Evolutionary conservation across 2,113 vertebrate species (phyloP), one percentile per base, ranked within the genome.

Genomic region (Hippocampus zosterae): DNA sequence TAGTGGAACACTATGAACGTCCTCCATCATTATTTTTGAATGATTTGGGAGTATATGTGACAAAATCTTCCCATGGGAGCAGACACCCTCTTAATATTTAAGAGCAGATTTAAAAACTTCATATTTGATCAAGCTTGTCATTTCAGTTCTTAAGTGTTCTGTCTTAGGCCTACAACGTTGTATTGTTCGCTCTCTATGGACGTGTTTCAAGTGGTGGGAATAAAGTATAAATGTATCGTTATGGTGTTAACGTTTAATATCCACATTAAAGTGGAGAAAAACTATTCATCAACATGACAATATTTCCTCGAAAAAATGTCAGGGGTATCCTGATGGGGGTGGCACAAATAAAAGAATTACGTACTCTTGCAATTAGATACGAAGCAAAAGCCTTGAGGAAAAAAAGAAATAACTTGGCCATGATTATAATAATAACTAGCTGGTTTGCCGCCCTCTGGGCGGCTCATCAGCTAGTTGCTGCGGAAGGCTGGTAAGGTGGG

Each of bases 21-120:
- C 63, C 80, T 78, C 73, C 65, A 67, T 75, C 68, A 52, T 68
- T 77, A 67, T 41, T 73, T 74, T 71, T 55, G 57, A 69, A 72
- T 81, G 63, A 44, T 27, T 65, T 65, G 41, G 42, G 63, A 19
- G 33, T 33, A 7, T 27, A 60, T 60, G 8, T 19, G 71, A 75
- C 53, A 63, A 68, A 6, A 29, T 72, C 56, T 70, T 60, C 56
- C 62, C 57, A 40, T 60, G 74, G 73, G 80, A 81, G 65, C 44
- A 65, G 63, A 65, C 63, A 65, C 63, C 63, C 41, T 27, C 40
- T 65, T 25, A 46, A 46, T 65, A 27, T 46, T 65, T 65, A 46
- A 48, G 42, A 44, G 63, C 12, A 12, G 23, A 25, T 25, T 46
- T 65, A 65, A 65, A 65, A 65, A 13, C 63, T 46, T 65, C 63